Percentiles rank a stretch among this genome's conserved stretches.
Evolutionary conservation across 2,113 vertebrate genomes (phyloP).

Genomic region (Phrynosoma blainvillii): DNA sequence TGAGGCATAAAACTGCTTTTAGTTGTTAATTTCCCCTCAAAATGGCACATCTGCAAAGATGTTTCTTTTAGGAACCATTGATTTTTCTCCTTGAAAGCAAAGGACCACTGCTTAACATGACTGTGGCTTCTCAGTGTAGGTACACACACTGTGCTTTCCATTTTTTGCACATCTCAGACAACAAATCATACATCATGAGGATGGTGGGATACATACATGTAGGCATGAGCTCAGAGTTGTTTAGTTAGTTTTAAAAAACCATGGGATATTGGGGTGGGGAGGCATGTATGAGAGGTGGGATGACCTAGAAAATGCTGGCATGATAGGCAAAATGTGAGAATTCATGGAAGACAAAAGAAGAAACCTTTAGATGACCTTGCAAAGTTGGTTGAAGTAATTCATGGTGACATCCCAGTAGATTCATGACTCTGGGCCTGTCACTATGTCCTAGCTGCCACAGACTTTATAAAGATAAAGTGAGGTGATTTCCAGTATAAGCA

Average conservation of each 20-base stretch:
- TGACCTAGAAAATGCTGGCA: not conserved
- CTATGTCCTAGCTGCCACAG: not conserved
- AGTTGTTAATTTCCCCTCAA: not conserved
- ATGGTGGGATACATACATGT: not conserved
- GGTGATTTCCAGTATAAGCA: not conserved
- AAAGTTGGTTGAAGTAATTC: not conserved
- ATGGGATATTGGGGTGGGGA: not conserved
- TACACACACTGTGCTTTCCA: not conserved
- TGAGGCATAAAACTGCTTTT: not conserved
- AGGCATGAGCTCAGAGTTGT: constrained; percentile 1
- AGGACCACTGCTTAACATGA: not conserved
- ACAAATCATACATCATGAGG: constrained; percentile 14
- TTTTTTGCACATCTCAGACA: constrained; percentile 6
- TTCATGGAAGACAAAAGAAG: not conserved
- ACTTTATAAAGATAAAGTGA: not conserved
- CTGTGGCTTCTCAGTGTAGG: not conserved
- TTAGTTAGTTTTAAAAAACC: not conserved
- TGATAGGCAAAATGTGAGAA: not conserved
- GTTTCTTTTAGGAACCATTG: not conserved
- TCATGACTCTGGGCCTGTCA: not conserved
- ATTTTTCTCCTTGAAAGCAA: not conserved
- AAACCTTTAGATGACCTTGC: not conserved
- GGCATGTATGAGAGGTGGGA: not conserved
- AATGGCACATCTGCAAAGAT: too few relatives aligned
- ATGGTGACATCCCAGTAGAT: not conserved